phyloP scores from a whole-genome alignment of 2,797 vertebrate genomes.

The Aldrovandia affinis region DNA sequence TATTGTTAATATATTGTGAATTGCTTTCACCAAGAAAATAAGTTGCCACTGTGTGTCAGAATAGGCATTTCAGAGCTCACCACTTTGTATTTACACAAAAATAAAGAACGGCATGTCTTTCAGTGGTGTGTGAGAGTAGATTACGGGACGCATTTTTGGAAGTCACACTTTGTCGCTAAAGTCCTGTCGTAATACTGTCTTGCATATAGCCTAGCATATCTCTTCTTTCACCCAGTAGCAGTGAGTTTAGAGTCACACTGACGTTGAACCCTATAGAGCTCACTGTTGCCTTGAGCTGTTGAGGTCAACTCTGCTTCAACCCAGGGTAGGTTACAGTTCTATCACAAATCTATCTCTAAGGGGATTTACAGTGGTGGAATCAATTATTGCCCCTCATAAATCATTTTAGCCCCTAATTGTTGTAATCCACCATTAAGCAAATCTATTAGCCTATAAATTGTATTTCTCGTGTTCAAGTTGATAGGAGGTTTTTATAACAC shows the following conservation, averaged over 20 bases:
- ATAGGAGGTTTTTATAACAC: not conserved
- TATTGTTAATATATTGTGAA: no score
- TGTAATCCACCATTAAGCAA: not conserved
- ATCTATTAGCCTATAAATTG: not conserved
- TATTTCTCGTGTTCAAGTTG: not conserved
- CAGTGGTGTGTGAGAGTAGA: not conserved
- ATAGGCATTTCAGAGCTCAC: no score
- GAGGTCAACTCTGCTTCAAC: not conserved
- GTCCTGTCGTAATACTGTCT: slow-evolving; percentile 43
- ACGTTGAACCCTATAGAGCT: not conserved
- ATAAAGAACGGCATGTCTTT: no score
- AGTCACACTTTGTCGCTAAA: not conserved
- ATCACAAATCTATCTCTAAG: not conserved
- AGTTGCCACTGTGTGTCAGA: no score
- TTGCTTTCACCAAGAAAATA: no score
- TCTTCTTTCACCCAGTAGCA: not conserved
- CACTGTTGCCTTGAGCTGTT: not conserved
- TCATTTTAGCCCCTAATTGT: not conserved
- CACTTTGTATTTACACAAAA: no score
- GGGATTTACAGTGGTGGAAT: not conserved
- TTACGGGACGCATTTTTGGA: not conserved
- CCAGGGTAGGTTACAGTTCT: not conserved
- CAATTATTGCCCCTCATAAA: not conserved
- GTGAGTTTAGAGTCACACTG: not conserved
- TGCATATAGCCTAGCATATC: slow-evolving; percentile 62